phyloP scores from a whole-genome alignment of 1,140 invertebrate species.

The Tribolium castaneum region DNA sequence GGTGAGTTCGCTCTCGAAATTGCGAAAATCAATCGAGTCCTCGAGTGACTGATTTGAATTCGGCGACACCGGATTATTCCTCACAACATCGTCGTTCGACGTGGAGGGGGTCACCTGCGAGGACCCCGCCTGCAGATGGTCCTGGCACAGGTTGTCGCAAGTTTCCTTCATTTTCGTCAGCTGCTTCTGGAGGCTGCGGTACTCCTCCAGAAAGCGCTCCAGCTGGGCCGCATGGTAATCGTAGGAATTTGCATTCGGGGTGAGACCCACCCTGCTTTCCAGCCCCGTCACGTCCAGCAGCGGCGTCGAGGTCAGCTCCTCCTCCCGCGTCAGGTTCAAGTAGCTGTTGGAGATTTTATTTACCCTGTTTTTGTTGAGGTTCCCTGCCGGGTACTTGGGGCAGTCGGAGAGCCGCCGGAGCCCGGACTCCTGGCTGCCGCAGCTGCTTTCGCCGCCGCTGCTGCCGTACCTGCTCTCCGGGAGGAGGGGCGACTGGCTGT shows the following conservation, averaged over 20 bases:
- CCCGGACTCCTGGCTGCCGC: slow-evolving; percentile 48
- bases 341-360: slow-evolving; percentile 67
- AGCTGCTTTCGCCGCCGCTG: slow-evolving; percentile 63
- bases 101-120: slow-evolving; percentile 55
- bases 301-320: slow-evolving; percentile 62
- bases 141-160: slow-evolving; percentile 72
- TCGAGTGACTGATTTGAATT: slow-evolving; percentile 66
- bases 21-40: slow-evolving; percentile 64
- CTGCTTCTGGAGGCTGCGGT: slow-evolving; percentile 78
- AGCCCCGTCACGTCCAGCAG: slow-evolving; percentile 68
- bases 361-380: slow-evolving; percentile 56
- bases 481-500: slow-evolving; percentile 77
- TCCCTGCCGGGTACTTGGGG: slow-evolving; percentile 50
- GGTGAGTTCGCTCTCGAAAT: slow-evolving; percentile 67
- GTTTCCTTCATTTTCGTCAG: slow-evolving; percentile 82
- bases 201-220: slow-evolving; percentile 81
- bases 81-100: slow-evolving; percentile 36
- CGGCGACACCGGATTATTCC: slow-evolving; percentile 59
- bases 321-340: slow-evolving; percentile 65
- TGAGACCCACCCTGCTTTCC: slow-evolving; percentile 55
- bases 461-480: slow-evolving; percentile 66
- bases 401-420: slow-evolving; percentile 52
- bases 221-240: slow-evolving; percentile 82
- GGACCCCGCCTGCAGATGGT: slow-evolving; percentile 50
- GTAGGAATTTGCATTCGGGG: slow-evolving; percentile 69